Evolutionary conservation across 2,888 invertebrate species (phyloP), one percentile per base, ranked within the genome.

Genomic region (Criorhina ranunculi): DNA sequence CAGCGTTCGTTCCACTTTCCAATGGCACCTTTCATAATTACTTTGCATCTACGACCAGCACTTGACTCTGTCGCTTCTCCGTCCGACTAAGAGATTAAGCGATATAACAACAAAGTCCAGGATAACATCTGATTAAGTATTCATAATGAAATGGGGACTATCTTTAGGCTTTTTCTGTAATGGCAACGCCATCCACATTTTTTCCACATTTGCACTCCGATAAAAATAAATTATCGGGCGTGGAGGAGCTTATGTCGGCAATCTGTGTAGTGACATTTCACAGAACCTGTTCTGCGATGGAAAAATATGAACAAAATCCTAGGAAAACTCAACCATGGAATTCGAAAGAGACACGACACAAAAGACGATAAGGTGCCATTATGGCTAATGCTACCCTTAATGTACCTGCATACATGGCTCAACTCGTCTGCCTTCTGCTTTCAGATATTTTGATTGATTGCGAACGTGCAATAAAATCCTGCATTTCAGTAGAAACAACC

Each of bases 21-120:
- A 83, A 69, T 79, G n/a, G 79, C 62, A 75, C 83, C 79, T 83
- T 75, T 79, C 79, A 75, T 83, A 83, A 83, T 83, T 83, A 83
- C 62, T 59, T 69, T 64, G 67, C 46, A 62, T 60, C 70, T 19
- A 51, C 8, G 55, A 24, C 19, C 19, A 33, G 19, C 24, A 51
- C 46, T 42, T 33, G 29, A 42, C 35, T 12, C 12, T 51, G 35
- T 15, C 37, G 51, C 42, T 40, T 8, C 44, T 33, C 19, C 37
- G 33, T 67, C 59, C 60, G 53, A 62, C 75, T 59, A 35, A 11
- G 44, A 83, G 83, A 83, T 83, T 83, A 79, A 79, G 83, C 62
- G 83, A 83, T 83, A 78, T 62, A 83, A 79, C 57, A 69, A 24
- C 59, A 29, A 60, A 51, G 55, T 62, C 37, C 42, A 42, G 83